Evolutionary conservation across 2,113 vertebrate genomes (phyloP), one percentile per base, ranked within the genome.

Genomic region (Axis porcinus): DNA sequence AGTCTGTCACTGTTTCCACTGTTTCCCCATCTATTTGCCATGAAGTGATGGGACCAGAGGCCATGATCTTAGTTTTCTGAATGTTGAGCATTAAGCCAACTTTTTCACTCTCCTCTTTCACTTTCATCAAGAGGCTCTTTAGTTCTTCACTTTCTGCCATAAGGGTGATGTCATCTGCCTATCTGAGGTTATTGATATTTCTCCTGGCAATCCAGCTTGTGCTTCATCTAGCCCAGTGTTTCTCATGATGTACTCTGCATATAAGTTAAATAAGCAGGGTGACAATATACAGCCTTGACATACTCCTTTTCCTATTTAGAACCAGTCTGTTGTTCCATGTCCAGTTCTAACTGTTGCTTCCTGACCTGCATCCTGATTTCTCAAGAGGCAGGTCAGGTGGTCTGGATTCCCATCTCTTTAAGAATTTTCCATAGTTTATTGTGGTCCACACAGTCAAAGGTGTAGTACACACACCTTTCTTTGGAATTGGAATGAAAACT

Each of bases 171-270:
- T 36, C 9, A 36, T 11, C 64, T 70, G n/a, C 9, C 11, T 70
- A 36, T 70, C n/a, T 70, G 4, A 70, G n/a, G 9, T 70, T 5
- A 70, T 36, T 70, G n/a, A 36, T 21, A 36, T 36, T 36, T 70
- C 64, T 36, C n/a, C n/a, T 2, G 0, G n/a, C 1, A 70, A 36
- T 70, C 64, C n/a, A 70, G 64, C 17, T 70, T 70, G 17, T 36
- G 33, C 4, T 36, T 36, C 33, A 0, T 67, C 64, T 8, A 67
- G 17, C 2, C 33, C 0, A 36, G 64, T 0, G 1, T 21, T 36
- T 67, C 64, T 36, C 33, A 21, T 67, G 64, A 2, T 4, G 17
- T 21, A 36, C n/a, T 67, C n/a, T 36, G 8, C 64, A 67, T 36
- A 67, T 0, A 67, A 67, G n/a, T 67, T 36, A 67, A n/a, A 67